Evolutionary conservation across 2,888 invertebrate genomes (phyloP).

Genomic region (Unio delphinus): DNA sequence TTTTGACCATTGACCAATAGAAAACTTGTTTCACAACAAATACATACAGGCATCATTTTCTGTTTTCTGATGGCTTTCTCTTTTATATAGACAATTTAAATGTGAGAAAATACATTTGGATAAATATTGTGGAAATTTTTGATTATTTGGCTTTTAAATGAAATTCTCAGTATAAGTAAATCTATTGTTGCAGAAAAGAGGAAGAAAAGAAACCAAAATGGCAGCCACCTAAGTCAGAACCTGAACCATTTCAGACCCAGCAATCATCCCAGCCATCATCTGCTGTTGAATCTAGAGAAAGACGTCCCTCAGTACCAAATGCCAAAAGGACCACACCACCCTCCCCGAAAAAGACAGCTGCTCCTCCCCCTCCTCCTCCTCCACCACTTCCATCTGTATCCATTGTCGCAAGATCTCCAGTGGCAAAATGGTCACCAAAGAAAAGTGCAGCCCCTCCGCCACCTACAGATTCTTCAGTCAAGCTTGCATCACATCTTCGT

Average conservation of each 20-base stretch:
- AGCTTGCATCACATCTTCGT: slow-evolving; percentile 21
- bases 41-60: no score
- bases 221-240: slow-evolving; percentile 56
- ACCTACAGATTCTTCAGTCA: slow-evolving; percentile 17
- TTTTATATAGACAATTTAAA: no score
- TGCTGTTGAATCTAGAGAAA: slow-evolving; percentile 25
- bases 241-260: slow-evolving; percentile 10
- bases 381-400: slow-evolving; percentile 27
- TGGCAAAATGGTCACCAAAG: slow-evolving; percentile 19
- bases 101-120: no score
- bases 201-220: slow-evolving; percentile 63
- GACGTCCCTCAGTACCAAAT: slow-evolving; percentile 39
- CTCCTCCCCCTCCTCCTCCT: slow-evolving; percentile 32
- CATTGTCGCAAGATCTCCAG: slow-evolving; percentile 20
- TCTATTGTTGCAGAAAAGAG: slow-evolving; percentile 42
- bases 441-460: slow-evolving; percentile 21
- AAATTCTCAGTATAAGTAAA: no score
- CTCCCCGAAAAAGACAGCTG: slow-evolving; percentile 20
- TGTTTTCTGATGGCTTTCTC: no score
- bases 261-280: not conserved
- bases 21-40: no score
- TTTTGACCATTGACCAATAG: no score
- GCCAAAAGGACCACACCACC: slow-evolving; percentile 19
- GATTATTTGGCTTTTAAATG: no score
- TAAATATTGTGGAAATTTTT: no score